phyloP scores from a whole-genome alignment of 2,113 vertebrate species.

The Dunckerocampus dactyliophorus region DNA sequence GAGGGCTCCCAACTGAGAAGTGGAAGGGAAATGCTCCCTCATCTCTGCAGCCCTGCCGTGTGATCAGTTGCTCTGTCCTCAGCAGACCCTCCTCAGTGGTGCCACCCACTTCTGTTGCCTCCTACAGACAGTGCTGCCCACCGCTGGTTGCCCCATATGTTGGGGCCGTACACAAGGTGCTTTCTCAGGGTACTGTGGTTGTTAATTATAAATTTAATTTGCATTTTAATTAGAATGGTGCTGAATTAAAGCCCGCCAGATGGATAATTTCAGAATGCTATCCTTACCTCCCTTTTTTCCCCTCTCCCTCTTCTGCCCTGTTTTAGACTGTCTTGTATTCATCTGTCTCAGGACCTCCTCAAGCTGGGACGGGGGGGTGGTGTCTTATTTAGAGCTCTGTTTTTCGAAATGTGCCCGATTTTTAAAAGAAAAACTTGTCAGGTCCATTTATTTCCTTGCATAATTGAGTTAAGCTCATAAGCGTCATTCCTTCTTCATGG shows the following conservation, averaged over 20 bases:
- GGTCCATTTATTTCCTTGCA: constrained; percentile 21
- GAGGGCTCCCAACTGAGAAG: constrained; percentile 55
- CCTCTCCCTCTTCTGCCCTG: constrained; percentile 44
- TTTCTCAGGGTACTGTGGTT: constrained; percentile 96
- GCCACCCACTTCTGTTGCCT: constrained; percentile 60
- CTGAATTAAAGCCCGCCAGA: constrained; percentile 99
- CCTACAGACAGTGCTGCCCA: constrained; percentile 67
- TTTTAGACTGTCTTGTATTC: constrained; percentile 78
- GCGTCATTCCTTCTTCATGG: constrained; percentile 13
- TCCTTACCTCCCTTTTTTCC: constrained; percentile 55
- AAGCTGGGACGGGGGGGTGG: constrained; percentile 36
- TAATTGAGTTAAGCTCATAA: constrained; percentile 35
- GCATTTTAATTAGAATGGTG: constrained; percentile 99
- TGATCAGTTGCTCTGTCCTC: constrained; percentile 45
- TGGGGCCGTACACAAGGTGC: constrained; percentile 90
- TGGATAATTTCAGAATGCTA: constrained; percentile 97
- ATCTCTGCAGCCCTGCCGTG: constrained; percentile 30
- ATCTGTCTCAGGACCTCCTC: constrained; percentile 74
- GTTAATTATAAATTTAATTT: constrained; percentile 99
- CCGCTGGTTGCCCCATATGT: constrained; percentile 90
- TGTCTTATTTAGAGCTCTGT: constrained; percentile 7
- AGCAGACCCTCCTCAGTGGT: constrained; percentile 45
- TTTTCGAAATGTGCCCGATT: no score
- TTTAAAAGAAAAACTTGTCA: constrained; percentile 1
- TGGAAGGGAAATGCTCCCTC: constrained; percentile 35